Evolutionary conservation across 1,140 invertebrate genomes (phyloP).

Genomic region (Drosophila serrata): DNA sequence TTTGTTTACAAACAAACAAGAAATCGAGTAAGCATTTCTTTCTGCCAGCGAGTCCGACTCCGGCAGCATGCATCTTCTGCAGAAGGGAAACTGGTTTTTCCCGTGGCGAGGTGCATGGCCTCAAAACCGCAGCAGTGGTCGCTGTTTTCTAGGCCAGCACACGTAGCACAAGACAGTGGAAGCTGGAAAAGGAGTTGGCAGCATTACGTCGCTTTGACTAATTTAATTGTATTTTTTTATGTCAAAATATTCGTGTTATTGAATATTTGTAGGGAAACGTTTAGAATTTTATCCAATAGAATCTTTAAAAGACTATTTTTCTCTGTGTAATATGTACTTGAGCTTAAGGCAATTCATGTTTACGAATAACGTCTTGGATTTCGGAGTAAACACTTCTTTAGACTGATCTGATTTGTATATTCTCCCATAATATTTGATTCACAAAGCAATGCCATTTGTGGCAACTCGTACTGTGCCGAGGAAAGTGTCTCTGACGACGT

Average conservation of each 20-base stretch:
- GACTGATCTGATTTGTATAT: background rate
- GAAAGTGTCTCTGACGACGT: constrained; percentile 33
- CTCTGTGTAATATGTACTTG: background rate
- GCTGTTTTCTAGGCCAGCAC: constrained; percentile 35
- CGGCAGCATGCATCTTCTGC: constrained; percentile 10
- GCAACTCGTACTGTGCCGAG: constrained; percentile 31
- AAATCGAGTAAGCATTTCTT: constrained; percentile 63
- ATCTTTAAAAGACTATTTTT: background rate
- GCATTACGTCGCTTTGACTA: background rate
- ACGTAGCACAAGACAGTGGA: constrained; percentile 6
- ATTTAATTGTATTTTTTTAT: background rate
- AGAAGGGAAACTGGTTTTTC: constrained; percentile 59
- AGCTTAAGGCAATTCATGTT: background rate
- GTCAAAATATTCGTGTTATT: background rate
- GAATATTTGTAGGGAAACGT: too few relatives aligned
- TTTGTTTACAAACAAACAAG: constrained; percentile 77
- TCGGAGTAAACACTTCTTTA: background rate
- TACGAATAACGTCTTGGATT: background rate
- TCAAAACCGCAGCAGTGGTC: constrained; percentile 17
- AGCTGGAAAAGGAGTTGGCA: background rate
- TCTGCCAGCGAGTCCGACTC: constrained; percentile 23
- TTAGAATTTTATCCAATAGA: too few relatives aligned
- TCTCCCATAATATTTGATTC: background rate
- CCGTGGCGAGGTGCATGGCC: constrained; percentile 34
- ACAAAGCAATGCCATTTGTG: background rate